Percentiles rank a stretch among this genome's conserved stretches.
Conservation (phyloP, 2,888 invertebrate species). For the Ectobius pallidus region DNA sequence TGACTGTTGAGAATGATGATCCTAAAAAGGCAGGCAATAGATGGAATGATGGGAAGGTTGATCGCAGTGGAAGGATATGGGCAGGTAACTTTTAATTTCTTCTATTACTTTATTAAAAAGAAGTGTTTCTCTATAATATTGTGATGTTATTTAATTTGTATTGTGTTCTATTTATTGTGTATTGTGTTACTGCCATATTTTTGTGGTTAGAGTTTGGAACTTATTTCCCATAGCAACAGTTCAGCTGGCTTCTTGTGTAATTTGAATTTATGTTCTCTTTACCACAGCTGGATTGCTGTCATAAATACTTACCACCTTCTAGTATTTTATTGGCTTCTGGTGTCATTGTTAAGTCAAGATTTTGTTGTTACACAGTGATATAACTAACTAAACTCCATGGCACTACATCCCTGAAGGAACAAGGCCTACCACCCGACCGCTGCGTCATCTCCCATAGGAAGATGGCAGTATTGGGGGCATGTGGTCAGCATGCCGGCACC, state of each 20-base stretch:
- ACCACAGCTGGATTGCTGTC: too few relatives aligned
- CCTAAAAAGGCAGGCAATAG: neutral
- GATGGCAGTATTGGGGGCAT: too few relatives aligned
- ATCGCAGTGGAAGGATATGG: neutral
- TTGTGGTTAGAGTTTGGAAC: neutral
- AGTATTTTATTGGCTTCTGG: too few relatives aligned
- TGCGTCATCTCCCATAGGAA: too few relatives aligned
- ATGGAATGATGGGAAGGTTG: neutral
- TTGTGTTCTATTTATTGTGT: neutral
- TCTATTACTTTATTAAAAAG: neutral
- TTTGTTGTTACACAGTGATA: too few relatives aligned
- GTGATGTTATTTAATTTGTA: neutral
- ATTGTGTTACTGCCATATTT: neutral
- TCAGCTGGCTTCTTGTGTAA: neutral
- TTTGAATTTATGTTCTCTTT: neutral
- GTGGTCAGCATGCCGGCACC: too few relatives aligned
- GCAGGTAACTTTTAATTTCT: neutral
- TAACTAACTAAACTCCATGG: too few relatives aligned
- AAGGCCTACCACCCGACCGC: too few relatives aligned
- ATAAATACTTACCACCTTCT: too few relatives aligned
- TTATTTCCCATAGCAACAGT: neutral
- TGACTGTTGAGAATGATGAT: neutral
- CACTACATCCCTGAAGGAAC: too few relatives aligned
- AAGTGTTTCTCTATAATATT: neutral
- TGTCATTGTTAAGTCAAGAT: too few relatives aligned